Conservation (phyloP, 2,797 vertebrate species). For the Chelidonichthys spinosus region DNA sequence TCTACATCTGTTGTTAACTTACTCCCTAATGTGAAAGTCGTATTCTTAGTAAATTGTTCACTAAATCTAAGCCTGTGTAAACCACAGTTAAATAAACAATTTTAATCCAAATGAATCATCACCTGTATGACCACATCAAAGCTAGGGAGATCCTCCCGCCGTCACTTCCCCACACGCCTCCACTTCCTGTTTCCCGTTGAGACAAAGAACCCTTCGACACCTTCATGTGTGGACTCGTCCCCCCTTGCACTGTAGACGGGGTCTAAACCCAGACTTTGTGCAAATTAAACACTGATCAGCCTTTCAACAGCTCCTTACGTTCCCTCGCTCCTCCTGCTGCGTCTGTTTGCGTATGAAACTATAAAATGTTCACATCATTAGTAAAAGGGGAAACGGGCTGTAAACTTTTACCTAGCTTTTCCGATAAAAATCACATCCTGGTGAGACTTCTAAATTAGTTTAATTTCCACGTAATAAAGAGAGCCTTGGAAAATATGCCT, state of each 20-base stretch:
- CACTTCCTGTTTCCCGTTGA: constrained; percentile 56
- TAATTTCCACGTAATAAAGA: background rate
- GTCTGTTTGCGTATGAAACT: constrained; percentile 4
- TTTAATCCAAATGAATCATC: constrained; percentile 12
- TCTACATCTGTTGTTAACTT: no score
- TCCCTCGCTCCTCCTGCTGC: background rate
- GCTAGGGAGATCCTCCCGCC: constrained; percentile 36
- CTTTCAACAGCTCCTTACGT: constrained; percentile 22
- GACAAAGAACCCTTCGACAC: constrained; percentile 44
- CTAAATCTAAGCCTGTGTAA: constrained; percentile 5
- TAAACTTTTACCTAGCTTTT: constrained; percentile 8
- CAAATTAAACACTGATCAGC: constrained; percentile 36
- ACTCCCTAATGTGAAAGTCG: no score
- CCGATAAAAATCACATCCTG: background rate
- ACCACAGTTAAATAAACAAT: constrained; percentile 27
- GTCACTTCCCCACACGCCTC: constrained; percentile 14
- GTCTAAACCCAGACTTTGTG: constrained; percentile 9
- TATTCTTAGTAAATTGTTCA: no score
- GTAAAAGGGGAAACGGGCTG: background rate
- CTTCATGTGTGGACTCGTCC: constrained; percentile 58
- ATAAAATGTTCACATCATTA: constrained; percentile 40
- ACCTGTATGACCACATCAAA: constrained; percentile 23
- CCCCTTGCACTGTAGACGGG: constrained; percentile 3
- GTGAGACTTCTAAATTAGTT: background rate
- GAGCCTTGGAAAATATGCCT: background rate